Base-by-base conservation (phyloP, 2,888 invertebrate genomes). In the Orthosia gracilis region DNA sequence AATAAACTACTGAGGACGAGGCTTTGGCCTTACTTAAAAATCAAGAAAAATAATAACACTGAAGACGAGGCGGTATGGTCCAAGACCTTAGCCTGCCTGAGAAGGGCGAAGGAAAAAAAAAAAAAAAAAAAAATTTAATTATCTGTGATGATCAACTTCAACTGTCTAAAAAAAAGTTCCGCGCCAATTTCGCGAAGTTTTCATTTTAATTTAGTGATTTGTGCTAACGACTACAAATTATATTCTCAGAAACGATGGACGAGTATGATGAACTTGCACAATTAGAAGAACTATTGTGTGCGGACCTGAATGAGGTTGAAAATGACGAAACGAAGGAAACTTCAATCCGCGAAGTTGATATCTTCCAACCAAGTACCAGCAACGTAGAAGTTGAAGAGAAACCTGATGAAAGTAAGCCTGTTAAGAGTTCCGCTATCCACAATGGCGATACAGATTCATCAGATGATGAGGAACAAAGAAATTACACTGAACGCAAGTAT, bases 381-480 rank as follows among this genome's bases (percentile, higher is more conserved):
- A 78, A 68, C 50, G 47, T 75, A 77, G 76, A 78, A 78, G 71
- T 70, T 63, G 78, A 82, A 59, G 69, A 77, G 15, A 78, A 78
- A 74, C 52, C 76, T 54, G 55, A 63, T 52, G 74, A 83, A 78
- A 81, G 64, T 72, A 67, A 78, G 26, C 69, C 80, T 47, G 75
- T 49, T 21, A 76, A 84, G 54, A 83, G 84, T 65, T 96, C 96
- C 55, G 91, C 93, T 62, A 89, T 97, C 66, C 97, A 97, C 83
- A 95, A 92, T 83, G 97, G 97, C 11, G 97, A 97, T 83, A 97
- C 97, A 0, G 98, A 98, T 91, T 98, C 98, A 0, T 98, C 98
- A 0, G 98, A 98, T 86, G 98, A 98, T 80, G 98, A 98, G 92
- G 98, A 98, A 84, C 97, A 97, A 80, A 97, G 97, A 88, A 97